Evolutionary conservation across 2,888 invertebrate genomes (phyloP).

Genomic region (Acrobasis consociella): DNA sequence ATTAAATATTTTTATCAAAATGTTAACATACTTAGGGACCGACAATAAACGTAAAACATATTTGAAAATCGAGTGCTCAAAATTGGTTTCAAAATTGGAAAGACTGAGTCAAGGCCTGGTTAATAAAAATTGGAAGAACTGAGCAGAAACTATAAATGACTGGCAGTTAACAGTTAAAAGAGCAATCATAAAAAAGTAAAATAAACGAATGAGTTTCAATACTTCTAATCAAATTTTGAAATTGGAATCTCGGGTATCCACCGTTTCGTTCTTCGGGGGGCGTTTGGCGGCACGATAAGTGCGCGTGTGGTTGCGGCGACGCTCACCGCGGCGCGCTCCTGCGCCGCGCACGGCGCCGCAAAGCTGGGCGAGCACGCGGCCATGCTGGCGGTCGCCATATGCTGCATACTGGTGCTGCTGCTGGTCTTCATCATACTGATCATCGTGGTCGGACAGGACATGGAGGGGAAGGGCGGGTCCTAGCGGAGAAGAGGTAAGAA

Average conservation of each 20-base stretch:
- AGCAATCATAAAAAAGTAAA: background rate
- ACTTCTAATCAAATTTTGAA: background rate
- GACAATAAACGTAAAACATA: constrained; percentile 12
- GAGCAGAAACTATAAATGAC: no score
- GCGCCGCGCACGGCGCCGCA: constrained; percentile 65
- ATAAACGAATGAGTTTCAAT: constrained; percentile 5
- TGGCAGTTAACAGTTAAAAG: background rate
- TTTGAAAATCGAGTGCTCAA: background rate
- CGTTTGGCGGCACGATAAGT: constrained; percentile 48
- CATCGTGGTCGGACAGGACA: constrained; percentile 90
- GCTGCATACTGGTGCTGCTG: constrained; percentile 90
- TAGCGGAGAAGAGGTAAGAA: constrained; percentile 69
- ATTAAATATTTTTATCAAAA: background rate
- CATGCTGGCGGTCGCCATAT: constrained; percentile 93
- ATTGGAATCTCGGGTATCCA: background rate
- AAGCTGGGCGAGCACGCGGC: constrained; percentile 82
- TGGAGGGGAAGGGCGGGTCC: constrained; percentile 84
- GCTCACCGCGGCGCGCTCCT: constrained; percentile 58
- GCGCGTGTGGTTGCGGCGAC: constrained; percentile 60
- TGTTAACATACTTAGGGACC: background rate
- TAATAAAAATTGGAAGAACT: background rate
- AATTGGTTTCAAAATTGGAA: constrained; percentile 21
- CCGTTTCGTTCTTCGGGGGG: background rate
- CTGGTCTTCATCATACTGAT: constrained; percentile 92
- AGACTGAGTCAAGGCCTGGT: constrained; percentile 12